Evolutionary conservation across 2,797 vertebrate species (phyloP), one percentile per base, ranked within the genome.

Genomic region (Mallotus villosus): DNA sequence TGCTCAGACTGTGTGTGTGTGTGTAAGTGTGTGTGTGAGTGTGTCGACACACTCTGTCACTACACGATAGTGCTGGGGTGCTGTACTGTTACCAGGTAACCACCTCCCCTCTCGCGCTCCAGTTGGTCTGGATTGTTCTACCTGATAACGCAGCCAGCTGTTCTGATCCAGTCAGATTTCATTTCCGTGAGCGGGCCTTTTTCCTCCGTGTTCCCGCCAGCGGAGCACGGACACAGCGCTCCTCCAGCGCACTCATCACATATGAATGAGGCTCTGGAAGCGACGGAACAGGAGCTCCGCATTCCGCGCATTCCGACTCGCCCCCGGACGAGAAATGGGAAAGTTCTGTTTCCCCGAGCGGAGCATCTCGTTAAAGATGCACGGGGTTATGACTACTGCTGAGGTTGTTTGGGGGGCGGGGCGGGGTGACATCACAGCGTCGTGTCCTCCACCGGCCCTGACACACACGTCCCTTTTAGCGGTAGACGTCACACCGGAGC

Each of bases 251-350:
- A 25, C 37, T 60, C n/a, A 19, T 70, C 46, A 72, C 68, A 76
- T 66, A 78, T 81, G 71, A 73, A 86, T 74, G 72, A 74, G 73
- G 75, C 78, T 77, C 69, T 78, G 71, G 22, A 69, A 34, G 68
- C 73, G 64, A 29, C 72, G 69, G 78, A 12, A 0, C 53, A 78
- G 71, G 57, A 71, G 74, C n/a, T n/a, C n/a, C n/a, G n/a, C n/a
- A n/a, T n/a, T n/a, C n/a, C n/a, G 67, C 19, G 27, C 27, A 29
- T 29, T 29, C 27, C 27, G 27, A 29, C 27, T 34, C 2, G 53
- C 19, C 53, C 72, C 60, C 74, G 59, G 67, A 16, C 16, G 78
- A 82, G 75, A 89, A 91, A 91, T 89, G 84, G 85, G 77, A 88
- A 88, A 87, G 72, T 83, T 79, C 76, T 90, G 86, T 90, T 83